Base-by-base conservation (phyloP, 1,140 invertebrate genomes). In the Antheraea pernyi region DNA sequence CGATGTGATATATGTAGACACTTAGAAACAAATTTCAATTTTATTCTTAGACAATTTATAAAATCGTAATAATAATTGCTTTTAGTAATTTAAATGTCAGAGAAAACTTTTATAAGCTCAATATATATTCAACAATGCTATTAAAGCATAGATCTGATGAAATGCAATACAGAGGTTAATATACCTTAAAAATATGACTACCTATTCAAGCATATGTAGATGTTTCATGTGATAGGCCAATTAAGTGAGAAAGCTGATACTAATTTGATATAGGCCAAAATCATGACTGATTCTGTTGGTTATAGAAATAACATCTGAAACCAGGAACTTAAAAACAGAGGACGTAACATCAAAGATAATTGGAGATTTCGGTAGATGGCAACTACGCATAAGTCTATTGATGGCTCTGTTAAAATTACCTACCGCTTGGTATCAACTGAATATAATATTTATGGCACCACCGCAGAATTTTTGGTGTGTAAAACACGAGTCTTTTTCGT, bases 281-380 rank as follows among this genome's bases (percentile, higher is more conserved):
- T 11, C 13, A 6, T 53, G 10, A 42, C 39, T 42, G 7, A 42
- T 16, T 13, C 11, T 53, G 13, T 13, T 53, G 16, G 4, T 53
- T 53, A 1, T 53, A 53, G 11, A 7, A 53, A 13, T 53, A 53
- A 53, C 6, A 53, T 53, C 13, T 53, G 39, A 42, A 53, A 53
- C 46, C 13, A 62, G 7, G 19, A 61, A 61, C 4, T 61, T 37
- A 22, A 66, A 61, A 36, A 42, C 59, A 66, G 79, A 85, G 59
- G 82, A 88, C 64, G 46, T 85, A 22, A 86, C 82, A n/a, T 72
- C 78, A n/a, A 82, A 80, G 78, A 86, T 93, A 59, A 94, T 96
- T 19, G 96, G 96, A 0, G 93, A 94, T 72, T 94, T 96, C 59
- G 95, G 95, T 18, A 91, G 88, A 75, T 97, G 96, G 95, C 96